Conservation (phyloP, 2,113 vertebrate genomes). For the Leptodactylus fuscus region DNA sequence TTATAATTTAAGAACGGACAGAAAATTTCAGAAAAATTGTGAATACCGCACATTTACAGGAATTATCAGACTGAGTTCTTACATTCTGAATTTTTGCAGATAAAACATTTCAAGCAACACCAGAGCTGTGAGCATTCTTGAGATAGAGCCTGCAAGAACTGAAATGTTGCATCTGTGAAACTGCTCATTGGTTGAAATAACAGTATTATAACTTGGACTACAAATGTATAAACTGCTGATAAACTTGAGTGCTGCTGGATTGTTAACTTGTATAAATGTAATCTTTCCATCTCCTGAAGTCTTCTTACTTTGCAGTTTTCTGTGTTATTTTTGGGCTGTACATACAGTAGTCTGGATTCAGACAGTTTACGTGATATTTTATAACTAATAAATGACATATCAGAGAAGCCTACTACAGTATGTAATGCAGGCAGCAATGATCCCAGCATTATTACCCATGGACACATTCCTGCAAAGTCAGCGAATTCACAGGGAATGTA, state of each 20-base stretch:
- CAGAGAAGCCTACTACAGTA: not conserved
- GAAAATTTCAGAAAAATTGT: not conserved
- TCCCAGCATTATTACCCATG: not conserved
- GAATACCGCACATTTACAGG: not conserved
- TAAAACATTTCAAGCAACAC: constrained; percentile 2
- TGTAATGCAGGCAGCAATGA: not conserved
- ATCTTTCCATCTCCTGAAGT: not conserved
- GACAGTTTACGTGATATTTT: not conserved
- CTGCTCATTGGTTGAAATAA: not conserved
- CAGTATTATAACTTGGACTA: not conserved
- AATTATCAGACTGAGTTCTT: not conserved
- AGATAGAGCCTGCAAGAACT: not conserved
- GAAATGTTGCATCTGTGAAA: constrained; percentile 25
- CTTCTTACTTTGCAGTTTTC: not conserved
- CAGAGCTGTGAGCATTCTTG: not conserved
- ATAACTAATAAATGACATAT: not conserved
- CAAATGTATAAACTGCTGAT: not conserved
- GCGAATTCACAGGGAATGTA: no score
- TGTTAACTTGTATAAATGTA: constrained; percentile 6
- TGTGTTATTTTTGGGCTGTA: not conserved
- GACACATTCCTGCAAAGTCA: not conserved
- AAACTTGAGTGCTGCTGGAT: constrained; percentile 2
- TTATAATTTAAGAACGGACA: not conserved
- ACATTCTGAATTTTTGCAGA: no score
- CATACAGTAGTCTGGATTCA: not conserved